Conservation (phyloP, 2,113 vertebrate genomes). For the Eptatretus burgeri region DNA sequence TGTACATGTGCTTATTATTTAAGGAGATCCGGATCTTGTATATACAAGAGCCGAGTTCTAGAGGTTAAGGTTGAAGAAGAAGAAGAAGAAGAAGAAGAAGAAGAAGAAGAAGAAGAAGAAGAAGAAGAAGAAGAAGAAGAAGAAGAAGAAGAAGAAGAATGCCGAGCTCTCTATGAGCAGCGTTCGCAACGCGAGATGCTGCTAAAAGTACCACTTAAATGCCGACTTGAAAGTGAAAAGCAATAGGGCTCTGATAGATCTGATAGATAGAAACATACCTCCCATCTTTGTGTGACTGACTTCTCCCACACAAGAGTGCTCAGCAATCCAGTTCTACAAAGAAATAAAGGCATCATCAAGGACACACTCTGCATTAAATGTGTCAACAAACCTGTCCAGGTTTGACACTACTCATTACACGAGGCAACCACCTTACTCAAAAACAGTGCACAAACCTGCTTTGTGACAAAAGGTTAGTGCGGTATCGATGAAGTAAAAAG, state of each 20-base stretch:
- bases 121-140: neutral
- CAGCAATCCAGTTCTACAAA: constrained; percentile 54
- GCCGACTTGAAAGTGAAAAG: neutral
- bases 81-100: neutral
- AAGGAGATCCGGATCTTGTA: too few species aligned
- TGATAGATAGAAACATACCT: constrained; percentile 23
- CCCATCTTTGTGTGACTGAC: constrained; percentile 93
- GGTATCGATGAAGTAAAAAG: too few species aligned
- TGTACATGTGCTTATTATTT: too few species aligned
- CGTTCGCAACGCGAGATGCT: neutral
- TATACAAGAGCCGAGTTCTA: too few species aligned
- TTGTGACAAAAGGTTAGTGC: too few species aligned
- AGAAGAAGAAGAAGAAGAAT: neutral
- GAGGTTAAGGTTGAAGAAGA: too few species aligned
- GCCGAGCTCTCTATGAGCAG: too few species aligned
- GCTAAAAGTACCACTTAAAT: neutral
- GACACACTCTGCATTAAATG: too few species aligned
- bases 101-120: neutral
- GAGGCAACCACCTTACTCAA: too few species aligned
- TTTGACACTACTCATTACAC: too few species aligned
- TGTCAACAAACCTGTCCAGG: too few species aligned
- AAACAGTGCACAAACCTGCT: too few species aligned
- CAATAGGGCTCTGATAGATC: neutral
- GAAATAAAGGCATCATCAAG: neutral
- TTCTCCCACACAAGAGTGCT: constrained; percentile 88